phyloP scores from a whole-genome alignment of 2,888 invertebrate genomes.

The Caenorhabditis sp. region DNA sequence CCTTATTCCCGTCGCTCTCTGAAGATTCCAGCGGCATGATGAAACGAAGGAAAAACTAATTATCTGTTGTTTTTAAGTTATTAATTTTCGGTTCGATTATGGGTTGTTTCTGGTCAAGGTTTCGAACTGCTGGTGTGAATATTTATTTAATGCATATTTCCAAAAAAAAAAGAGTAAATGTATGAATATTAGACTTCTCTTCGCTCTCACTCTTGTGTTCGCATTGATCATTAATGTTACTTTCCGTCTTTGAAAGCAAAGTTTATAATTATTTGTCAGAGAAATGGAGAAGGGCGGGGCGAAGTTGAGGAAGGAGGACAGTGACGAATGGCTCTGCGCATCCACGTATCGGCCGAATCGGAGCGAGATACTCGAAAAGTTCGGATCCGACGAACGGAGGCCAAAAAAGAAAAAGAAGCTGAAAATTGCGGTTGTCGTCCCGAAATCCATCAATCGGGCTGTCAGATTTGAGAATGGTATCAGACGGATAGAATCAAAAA shows the following conservation, averaged over 20 bases:
- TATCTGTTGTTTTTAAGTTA: neutral
- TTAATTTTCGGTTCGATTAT: conserved; percentile 14
- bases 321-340: conserved; percentile 58
- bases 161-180: neutral
- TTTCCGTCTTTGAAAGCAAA: neutral
- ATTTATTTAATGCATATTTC: conserved; percentile 41
- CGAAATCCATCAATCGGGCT: neutral
- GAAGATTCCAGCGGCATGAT: conserved; percentile 32
- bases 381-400: neutral
- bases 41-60: conserved; percentile 44
- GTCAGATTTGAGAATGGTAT: neutral
- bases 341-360: conserved; percentile 38
- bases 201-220: neutral
- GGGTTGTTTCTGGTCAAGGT: conserved; percentile 40
- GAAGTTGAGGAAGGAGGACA: conserved; percentile 11
- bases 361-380: conserved; percentile 31
- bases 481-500: neutral
- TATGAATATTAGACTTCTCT: neutral
- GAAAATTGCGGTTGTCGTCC: conserved; percentile 12
- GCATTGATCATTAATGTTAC: neutral
- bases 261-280: neutral
- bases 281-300: conserved; percentile 18
- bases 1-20: conserved; percentile 8
- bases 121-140: conserved; percentile 26
- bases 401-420: conserved; percentile 21